These are phyloP conservation scores for Phenganax subtilis DNA, from an alignment of 92 coral and sea anemone genomes.

Conservation along the genomic window DNA sequence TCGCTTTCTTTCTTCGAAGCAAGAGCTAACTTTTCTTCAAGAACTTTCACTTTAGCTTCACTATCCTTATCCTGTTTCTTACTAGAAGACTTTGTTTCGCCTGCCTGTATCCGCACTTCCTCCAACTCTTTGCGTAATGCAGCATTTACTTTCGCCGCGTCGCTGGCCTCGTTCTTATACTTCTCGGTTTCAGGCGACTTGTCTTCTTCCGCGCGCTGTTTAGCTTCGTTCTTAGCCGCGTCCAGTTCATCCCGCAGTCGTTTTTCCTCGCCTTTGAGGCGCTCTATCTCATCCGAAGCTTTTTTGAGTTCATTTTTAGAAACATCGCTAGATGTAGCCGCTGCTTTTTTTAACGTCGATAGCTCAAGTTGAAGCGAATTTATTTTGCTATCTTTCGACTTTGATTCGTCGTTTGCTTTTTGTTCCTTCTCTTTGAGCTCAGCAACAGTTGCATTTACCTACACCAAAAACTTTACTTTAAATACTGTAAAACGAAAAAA, in stretches of 20 bases:
- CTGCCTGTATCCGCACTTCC: conserved; percentile 22
- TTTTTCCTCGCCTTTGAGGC: conserved; percentile 19
- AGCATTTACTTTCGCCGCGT: conserved; percentile 35
- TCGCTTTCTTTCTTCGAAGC: conserved; percentile 67
- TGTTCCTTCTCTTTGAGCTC: conserved; percentile 16
- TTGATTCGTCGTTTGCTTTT: conserved; percentile 24
- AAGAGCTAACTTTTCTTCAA: conserved; percentile 74
- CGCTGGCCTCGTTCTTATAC: conserved; percentile 23
- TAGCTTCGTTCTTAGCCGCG: conserved; percentile 21
- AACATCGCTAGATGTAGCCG: conserved; percentile 2
- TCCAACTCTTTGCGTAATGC: conserved; percentile 32
- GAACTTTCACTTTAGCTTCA: conserved; percentile 60
- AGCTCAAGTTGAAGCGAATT: conserved; percentile 29
- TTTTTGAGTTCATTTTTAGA: conserved; percentile 32
- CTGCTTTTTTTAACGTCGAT: conserved; percentile 9
- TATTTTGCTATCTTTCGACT: conserved; percentile 25
- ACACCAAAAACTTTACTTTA: not conserved
- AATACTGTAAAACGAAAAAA: no score
- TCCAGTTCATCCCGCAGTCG: conserved; percentile 15
- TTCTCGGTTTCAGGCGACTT: conserved; percentile 25
- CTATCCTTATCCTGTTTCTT: conserved; percentile 55
- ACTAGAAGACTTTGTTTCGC: conserved; percentile 48
- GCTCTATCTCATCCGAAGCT: conserved; percentile 13
- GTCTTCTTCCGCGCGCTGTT: conserved; percentile 7
- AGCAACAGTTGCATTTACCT: conserved; percentile 9